Conservation (phyloP, 1,140 invertebrate genomes). For the Oscheius sp. region DNA sequence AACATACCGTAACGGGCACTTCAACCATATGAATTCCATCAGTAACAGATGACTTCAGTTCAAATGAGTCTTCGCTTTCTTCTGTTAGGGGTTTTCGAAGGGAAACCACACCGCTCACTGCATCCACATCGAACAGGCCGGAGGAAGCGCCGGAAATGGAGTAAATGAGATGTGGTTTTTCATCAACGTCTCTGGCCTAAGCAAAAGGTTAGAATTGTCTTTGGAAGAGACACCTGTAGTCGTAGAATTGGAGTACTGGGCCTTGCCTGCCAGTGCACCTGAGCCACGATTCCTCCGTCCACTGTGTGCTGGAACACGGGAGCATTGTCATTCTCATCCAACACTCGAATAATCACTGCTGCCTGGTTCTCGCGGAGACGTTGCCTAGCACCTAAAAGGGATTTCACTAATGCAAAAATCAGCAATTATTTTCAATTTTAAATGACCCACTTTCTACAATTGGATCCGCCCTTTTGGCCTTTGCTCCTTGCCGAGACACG, state of each 20-base stretch:
- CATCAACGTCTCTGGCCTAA: slow-evolving; percentile 48
- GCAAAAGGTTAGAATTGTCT: slow-evolving; percentile 9
- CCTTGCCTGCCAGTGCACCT: slow-evolving; percentile 47
- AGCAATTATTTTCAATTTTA: neutral
- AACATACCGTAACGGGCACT: slow-evolving; percentile 6
- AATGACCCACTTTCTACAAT: slow-evolving; percentile 50
- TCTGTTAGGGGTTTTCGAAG: neutral
- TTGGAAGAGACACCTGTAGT: slow-evolving; percentile 16
- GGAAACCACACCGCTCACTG: neutral
- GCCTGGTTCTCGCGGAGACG: slow-evolving; percentile 48
- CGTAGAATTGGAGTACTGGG: slow-evolving; percentile 37
- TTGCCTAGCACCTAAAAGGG: slow-evolving; percentile 45
- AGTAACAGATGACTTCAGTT: slow-evolving; percentile 29
- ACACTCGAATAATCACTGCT: slow-evolving; percentile 49
- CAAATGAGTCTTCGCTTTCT: slow-evolving; percentile 13
- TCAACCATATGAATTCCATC: slow-evolving; percentile 29
- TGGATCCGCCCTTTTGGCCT: slow-evolving; percentile 35
- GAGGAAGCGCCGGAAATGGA: slow-evolving; percentile 18
- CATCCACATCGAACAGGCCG: neutral
- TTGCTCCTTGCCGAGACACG: slow-evolving; percentile 39
- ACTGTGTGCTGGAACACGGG: slow-evolving; percentile 42
- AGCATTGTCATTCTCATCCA: slow-evolving; percentile 58
- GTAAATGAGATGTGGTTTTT: slow-evolving; percentile 47
- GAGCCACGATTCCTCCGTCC: slow-evolving; percentile 42
- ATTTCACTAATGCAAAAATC: neutral